Percentiles rank a stretch among this genome's conserved stretches.
Conservation (phyloP, 2,888 invertebrate genomes). For the Stenichneumon culpator region DNA sequence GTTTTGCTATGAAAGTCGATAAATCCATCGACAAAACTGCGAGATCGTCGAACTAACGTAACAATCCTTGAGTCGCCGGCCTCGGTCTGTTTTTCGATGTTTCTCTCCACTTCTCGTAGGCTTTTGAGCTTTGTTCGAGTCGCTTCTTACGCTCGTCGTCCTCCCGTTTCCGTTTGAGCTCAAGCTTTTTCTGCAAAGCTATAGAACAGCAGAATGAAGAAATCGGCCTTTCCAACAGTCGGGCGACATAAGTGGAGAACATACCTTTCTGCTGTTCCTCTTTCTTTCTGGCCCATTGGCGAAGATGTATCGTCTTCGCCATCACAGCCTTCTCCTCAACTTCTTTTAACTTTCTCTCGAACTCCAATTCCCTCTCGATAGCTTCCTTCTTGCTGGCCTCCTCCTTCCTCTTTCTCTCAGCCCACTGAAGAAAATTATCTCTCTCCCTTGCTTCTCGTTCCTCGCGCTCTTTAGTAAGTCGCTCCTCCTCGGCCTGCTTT, state of each 20-base stretch:
- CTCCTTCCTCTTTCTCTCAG: conserved; percentile 83
- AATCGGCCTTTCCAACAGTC: conserved; percentile 22
- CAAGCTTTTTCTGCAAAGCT: conserved; percentile 84
- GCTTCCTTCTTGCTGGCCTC: conserved; percentile 84
- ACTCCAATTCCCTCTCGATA: conserved; percentile 85
- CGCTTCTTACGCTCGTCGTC: conserved; percentile 86
- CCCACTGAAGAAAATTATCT: conserved; percentile 85
- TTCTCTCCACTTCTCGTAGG: conserved; percentile 88
- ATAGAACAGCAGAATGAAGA: conserved; percentile 21
- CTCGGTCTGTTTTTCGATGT: conserved; percentile 88
- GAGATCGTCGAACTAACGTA: conserved; percentile 86
- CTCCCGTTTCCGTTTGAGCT: conserved; percentile 85
- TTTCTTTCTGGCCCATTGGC: conserved; percentile 87
- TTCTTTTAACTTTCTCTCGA: conserved; percentile 84
- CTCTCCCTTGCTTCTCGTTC: conserved; percentile 82
- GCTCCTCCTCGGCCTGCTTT: conserved; percentile 73
- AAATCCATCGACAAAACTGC: conserved; percentile 37
- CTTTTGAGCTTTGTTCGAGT: conserved; percentile 86
- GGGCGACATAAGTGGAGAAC: not conserved
- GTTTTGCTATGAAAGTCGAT: not conserved
- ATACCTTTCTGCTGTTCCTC: conserved; percentile 87
- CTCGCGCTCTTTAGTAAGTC: conserved; percentile 78
- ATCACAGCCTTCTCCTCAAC: conserved; percentile 77
- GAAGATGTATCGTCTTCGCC: conserved; percentile 81
- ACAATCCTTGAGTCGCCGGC: conserved; percentile 88